Conservation (phyloP, 2,113 vertebrate species). For the Craseonycteris thonglongyai region DNA sequence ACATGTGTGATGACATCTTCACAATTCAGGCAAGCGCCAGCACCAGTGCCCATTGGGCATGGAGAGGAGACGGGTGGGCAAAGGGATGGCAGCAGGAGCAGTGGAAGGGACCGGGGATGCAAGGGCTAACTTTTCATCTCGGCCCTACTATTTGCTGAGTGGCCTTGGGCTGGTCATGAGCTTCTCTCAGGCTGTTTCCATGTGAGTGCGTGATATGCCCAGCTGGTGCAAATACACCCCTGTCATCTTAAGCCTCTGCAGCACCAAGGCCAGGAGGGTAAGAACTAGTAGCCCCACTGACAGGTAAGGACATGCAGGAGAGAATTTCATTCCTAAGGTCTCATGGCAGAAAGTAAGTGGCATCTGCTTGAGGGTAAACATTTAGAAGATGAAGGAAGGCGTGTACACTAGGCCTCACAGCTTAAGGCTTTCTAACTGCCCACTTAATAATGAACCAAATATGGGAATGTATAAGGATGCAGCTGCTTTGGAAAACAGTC, state of each 20-base stretch:
- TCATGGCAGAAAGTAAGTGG: not conserved
- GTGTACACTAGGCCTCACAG: not conserved
- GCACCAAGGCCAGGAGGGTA: not conserved
- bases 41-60: accelerated
- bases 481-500: not conserved
- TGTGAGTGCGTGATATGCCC: accelerated
- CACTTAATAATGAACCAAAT: not conserved
- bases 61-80: not conserved
- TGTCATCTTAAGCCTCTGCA: not conserved
- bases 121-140: not conserved
- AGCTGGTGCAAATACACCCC: not conserved
- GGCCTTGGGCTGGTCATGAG: accelerated
- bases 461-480: not conserved
- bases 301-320: not conserved
- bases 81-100: not conserved
- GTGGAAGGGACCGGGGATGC: not conserved
- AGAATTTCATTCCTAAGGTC: not conserved
- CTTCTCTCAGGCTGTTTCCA: not conserved
- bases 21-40: accelerated
- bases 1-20: not conserved
- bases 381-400: not conserved
- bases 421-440: not conserved
- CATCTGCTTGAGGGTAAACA: not conserved
- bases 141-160: not conserved
- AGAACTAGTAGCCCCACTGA: not conserved